Base-by-base conservation (phyloP, 2,113 vertebrate genomes). In the Tichodroma muraria region DNA sequence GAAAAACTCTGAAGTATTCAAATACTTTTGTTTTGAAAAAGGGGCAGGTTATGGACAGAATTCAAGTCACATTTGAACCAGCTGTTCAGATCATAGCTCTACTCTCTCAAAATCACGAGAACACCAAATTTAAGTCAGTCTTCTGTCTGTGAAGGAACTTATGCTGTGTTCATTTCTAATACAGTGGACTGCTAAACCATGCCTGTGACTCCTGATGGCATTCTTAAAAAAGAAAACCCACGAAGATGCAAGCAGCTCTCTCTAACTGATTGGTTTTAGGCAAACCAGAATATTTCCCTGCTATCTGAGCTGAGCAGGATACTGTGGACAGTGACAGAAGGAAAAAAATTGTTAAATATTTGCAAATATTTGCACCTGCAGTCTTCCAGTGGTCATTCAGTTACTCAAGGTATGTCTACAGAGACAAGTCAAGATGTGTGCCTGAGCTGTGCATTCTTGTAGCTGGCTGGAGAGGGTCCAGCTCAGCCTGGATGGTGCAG, bases 11-110 rank as follows among this genome's bases (percentile, higher is more conserved):
- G n/a, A 90, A 68, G 35, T 52, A 65, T 30, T 91, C 71, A 80
- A 90, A 75, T 70, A 82, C 3, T 89, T 85, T 70, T 77, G 10
- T 91, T 82, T 85, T 83, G 22, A 83, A 63, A 93, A 85, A 83
- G 25, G 7, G 50, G 35, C 33, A 72, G 35, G 47, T 57, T 59
- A 44, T 57, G 73, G 19, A 63, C 6, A 80, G 31, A 82, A 85
- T 95, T 95, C 71, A 80, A 88, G 45, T 73, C 54, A 63, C 54
- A 89, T 83, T 50, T 80, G 52, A 35, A 45, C 63, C 42, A 83
- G 75, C 52, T 91, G 38, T 75, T 94, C 35, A 52, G 12, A 77
- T 20, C 28, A 59, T 28, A 80, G 12, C 5, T 85, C 80, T 77
- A 82, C 27, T 82, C 4, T 44, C 30, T 70, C 28, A 40, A 50